These are phyloP conservation scores for Lampropteryx suffumata DNA, from an alignment of 2,888 invertebrate species.

Conservation along the genomic window DNA sequence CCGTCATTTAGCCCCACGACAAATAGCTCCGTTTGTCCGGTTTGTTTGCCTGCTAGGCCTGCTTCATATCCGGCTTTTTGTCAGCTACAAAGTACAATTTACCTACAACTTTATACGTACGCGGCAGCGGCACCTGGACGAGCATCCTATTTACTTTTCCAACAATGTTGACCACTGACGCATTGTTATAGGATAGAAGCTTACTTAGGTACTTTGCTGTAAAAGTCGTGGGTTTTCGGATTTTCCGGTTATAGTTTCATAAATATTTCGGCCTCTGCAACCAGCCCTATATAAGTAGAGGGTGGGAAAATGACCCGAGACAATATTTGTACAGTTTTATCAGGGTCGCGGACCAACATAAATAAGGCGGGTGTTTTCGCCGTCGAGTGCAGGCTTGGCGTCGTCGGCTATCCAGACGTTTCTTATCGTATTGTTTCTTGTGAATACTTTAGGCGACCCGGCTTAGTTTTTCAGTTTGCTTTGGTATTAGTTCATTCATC, in stretches of 20 bases:
- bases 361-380: conserved; percentile 35
- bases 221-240: too few relatives aligned
- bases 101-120: too few relatives aligned
- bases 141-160: too few relatives aligned
- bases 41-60: conserved; percentile 19
- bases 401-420: background rate
- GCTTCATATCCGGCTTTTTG: background rate
- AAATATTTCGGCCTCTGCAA: background rate
- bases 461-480: too few relatives aligned
- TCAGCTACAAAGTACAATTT: too few relatives aligned
- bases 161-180: too few relatives aligned
- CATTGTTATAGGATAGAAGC: too few relatives aligned
- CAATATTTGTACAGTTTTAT: conserved; percentile 36
- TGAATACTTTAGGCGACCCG: background rate
- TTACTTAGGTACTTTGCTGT: too few relatives aligned
- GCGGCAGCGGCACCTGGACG: too few relatives aligned
- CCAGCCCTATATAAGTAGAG: background rate
- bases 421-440: conserved; percentile 5
- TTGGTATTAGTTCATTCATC: too few relatives aligned
- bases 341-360: conserved; percentile 36
- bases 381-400: conserved; percentile 27
- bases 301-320: conserved; percentile 9
- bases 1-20: conserved; percentile 31
- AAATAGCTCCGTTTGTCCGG: conserved; percentile 31
- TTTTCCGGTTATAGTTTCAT: too few relatives aligned